Conservation (phyloP, 2,113 vertebrate genomes). For the Hemichromis elongatus region DNA sequence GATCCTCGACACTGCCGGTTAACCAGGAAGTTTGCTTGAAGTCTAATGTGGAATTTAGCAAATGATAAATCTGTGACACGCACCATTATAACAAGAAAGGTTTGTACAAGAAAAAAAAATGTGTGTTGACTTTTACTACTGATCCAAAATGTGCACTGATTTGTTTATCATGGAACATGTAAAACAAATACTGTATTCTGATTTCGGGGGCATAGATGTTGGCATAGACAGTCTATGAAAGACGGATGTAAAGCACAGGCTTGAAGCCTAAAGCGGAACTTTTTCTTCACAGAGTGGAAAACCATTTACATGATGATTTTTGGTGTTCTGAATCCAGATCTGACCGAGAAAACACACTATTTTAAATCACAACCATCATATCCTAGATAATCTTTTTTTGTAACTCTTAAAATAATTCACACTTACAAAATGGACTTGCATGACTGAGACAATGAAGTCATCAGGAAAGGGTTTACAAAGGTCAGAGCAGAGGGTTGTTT, state of each 20-base stretch:
- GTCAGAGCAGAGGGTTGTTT: background rate
- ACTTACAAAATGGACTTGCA: background rate
- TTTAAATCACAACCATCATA: background rate
- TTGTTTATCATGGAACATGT: background rate
- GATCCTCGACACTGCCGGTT: background rate
- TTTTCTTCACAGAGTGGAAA: background rate
- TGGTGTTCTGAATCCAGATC: background rate
- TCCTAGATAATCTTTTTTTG: background rate
- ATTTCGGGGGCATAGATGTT: background rate
- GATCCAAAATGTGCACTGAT: background rate
- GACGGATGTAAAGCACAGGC: background rate
- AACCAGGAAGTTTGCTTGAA: background rate
- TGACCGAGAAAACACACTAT: accelerated
- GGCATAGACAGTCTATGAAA: background rate
- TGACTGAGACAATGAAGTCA: background rate
- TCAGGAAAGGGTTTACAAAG: background rate
- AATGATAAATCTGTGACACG: background rate
- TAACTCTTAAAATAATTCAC: background rate
- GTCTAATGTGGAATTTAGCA: background rate
- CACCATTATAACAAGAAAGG: background rate
- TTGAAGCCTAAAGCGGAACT: background rate
- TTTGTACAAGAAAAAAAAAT: too few relatives aligned
- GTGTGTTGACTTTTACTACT: background rate
- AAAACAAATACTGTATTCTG: background rate
- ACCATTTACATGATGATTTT: background rate